phyloP scores from a whole-genome alignment of 2,797 vertebrate species.

The Helicolenus hilgendorfi region DNA sequence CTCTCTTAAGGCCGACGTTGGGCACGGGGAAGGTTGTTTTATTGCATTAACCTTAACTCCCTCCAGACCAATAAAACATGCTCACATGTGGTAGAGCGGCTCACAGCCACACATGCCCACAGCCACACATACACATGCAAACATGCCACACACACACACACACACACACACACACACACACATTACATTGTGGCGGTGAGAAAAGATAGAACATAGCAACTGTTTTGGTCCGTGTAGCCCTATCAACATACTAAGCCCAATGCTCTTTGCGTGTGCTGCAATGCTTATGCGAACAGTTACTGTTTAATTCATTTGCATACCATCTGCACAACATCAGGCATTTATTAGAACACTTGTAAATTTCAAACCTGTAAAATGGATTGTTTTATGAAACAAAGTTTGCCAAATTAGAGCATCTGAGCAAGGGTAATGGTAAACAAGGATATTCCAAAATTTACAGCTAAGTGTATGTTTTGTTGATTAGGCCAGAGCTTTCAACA shows the following conservation, averaged over 20 bases:
- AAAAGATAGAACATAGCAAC: slow-evolving; percentile 63
- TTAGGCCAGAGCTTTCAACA: not conserved
- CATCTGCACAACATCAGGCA: not conserved
- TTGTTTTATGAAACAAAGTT: slow-evolving; percentile 9
- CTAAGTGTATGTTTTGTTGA: slow-evolving; percentile 12
- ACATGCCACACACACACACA: slow-evolving; percentile 42
- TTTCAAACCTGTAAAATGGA: not conserved
- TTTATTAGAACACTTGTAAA: slow-evolving; percentile 23
- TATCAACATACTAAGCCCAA: slow-evolving; percentile 41
- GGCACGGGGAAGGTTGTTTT: slow-evolving; percentile 80
- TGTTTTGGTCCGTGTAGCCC: slow-evolving; percentile 35
- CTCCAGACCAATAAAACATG: slow-evolving; percentile 80
- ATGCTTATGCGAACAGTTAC: slow-evolving; percentile 12
- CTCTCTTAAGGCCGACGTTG: slow-evolving; percentile 62
- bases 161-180: slow-evolving; percentile 38
- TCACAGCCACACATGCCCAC: slow-evolving; percentile 56
- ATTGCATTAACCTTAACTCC: slow-evolving; percentile 86
- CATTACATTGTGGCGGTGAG: slow-evolving; percentile 30
- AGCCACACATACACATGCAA: slow-evolving; percentile 39
- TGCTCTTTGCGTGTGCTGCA: slow-evolving; percentile 32
- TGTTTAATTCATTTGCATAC: slow-evolving; percentile 28
- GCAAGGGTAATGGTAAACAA: not conserved
- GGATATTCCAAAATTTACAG: not conserved
- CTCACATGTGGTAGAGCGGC: slow-evolving; percentile 79
- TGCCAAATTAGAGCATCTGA: slow-evolving; percentile 12